Base-by-base conservation (phyloP, 1,140 invertebrate species). In the Epicauta chinensis region DNA sequence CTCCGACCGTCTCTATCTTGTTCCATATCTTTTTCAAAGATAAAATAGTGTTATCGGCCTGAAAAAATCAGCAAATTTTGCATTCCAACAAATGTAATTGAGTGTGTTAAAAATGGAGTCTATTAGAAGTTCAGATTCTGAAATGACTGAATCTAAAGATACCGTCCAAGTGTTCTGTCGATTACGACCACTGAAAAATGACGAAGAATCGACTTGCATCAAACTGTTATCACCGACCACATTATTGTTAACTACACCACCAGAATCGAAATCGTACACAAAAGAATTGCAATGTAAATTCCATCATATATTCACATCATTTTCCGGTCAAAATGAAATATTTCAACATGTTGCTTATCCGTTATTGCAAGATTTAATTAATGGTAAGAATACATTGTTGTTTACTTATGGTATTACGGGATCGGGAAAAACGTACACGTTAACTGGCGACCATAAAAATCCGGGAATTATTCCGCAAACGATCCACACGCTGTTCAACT, bases 371-470 rank as follows among this genome's bases (percentile, higher is more conserved):
- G 84, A 86, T 62, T 69, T 92, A 4, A 73, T 91, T 16, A 77
- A 80, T 48, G 88, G 87, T 35, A 87, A 87, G 70, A 97, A 97
- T 77, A 89, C 87, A 32, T 73, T 96, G 14, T 71, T 98, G 4
- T 97, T 98, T 67, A 92, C 93, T 0, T 98, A 98, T 70, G 95
- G 96, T 15, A 90, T 98, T 2, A 98, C 95, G 3, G 92, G 92
- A 1, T 97, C 93, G 56, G 96, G 96, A 0, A 91, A 98, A 75
- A 98, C 96, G 0, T 93, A 85, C 64, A 98, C 94, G 1, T 95
- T 98, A 87, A 92, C 86, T 7, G 93, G 85, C 0, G 81, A 83
- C 46, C 70, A 82, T 0, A 73, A 83, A 7, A 84, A 94, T 65
- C 83, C 82, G 35, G 93, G 93, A 5, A 83, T 97, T 38, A 81